Evolutionary conservation across 2,888 invertebrate genomes (phyloP), one percentile per base, ranked within the genome.

Genomic region (Ferrisia virgata): DNA sequence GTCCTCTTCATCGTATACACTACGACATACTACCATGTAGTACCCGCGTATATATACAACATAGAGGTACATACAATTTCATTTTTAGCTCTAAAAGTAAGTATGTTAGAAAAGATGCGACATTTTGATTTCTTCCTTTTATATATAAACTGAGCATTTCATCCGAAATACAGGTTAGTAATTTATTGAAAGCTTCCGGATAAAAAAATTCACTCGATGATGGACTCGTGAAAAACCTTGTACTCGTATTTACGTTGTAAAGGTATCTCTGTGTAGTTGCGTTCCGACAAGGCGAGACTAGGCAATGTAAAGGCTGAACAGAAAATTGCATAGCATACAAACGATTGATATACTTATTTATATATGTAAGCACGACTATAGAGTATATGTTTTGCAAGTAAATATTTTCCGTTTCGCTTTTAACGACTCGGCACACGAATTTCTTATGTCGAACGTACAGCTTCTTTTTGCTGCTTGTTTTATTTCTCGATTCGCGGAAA

Each of bases 141-240:
- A 28, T 11, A 11, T 40, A 47, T 47, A 47, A 47, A 18, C 47
- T 18, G 47, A 47, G 28, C 58, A 28, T 64, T 64, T 64, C 9
- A 64, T 64, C 58, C 25, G n/a, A 28, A 64, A 64, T 64, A 64
- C 58, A 28, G 25, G 58, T 64, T 64, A 64, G 58, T 64, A 64
- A 64, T 64, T 64, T 64, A 64, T 64, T 64, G 58, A 64, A 64
- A 64, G 58, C 58, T 64, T 64, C 58, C 58, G 28, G 58, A 64
- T 64, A 28, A 11, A 47, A 64, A 64, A 4, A 25, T 64, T 64
- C 28, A n/a, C 58, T 64, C 1, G 58, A 11, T 28, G 58, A 64
- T 64, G 58, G 58, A 25, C 58, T 64, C n/a, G 40, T 36, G 4
- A 36, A 36, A 36, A 36, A 36, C 36, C 36, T 8, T 6, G 36